Evolutionary conservation across 2,888 invertebrate genomes (phyloP).

Genomic region (Cosmorhoe ocellata): DNA sequence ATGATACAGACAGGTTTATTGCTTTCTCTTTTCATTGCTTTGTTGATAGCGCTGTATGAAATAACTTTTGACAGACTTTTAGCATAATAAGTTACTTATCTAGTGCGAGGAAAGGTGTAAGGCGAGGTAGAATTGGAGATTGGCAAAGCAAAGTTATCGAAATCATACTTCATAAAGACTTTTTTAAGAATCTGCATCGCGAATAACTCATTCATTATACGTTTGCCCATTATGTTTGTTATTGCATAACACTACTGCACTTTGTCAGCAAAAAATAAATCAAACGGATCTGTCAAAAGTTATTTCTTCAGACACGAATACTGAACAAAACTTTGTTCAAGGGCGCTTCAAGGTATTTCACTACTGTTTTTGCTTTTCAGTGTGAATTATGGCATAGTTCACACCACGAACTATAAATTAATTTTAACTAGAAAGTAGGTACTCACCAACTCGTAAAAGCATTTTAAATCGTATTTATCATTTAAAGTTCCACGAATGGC

Average conservation of each 20-base stretch:
- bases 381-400: slow-evolving; percentile 18
- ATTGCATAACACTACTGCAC: no score
- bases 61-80: slow-evolving; percentile 4
- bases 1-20: slow-evolving; percentile 60
- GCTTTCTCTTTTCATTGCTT: slow-evolving; percentile 39
- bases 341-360: slow-evolving; percentile 15
- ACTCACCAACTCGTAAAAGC: slow-evolving; percentile 6
- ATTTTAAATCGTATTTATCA: slow-evolving; percentile 9
- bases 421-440: slow-evolving; percentile 19
- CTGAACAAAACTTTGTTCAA: slow-evolving; percentile 15
- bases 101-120: no score
- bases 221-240: no score
- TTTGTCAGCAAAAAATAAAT: no score
- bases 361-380: slow-evolving; percentile 14
- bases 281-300: neutral
- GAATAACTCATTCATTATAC: no score
- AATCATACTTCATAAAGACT: no score
- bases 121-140: no score
- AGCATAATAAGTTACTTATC: no score
- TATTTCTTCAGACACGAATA: neutral
- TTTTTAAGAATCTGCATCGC: no score
- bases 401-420: slow-evolving; percentile 17
- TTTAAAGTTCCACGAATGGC: no score
- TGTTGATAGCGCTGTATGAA: neutral
- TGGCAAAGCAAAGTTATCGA: no score